Conservation (phyloP, 1,140 invertebrate species). For the Drosophila arawakana region DNA sequence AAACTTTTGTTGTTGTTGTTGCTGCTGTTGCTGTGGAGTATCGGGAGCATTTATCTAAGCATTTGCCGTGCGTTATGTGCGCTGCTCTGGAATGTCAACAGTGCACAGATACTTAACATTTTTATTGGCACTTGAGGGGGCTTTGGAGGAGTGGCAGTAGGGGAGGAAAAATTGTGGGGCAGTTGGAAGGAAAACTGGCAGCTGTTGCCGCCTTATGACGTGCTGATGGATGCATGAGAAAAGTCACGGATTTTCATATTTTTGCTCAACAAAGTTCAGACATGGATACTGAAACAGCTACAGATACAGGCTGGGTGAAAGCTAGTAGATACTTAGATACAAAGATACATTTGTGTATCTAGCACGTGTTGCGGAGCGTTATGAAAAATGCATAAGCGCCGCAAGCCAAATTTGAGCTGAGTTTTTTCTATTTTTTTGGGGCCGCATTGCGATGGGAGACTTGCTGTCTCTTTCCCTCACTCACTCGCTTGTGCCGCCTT, state of each 20-base stretch:
- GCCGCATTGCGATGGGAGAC: background rate
- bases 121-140: constrained; percentile 80
- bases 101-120: constrained; percentile 82
- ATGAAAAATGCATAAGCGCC: constrained; percentile 82
- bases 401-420: constrained; percentile 33
- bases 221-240: constrained; percentile 69
- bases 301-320: constrained; percentile 4
- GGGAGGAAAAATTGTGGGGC: background rate
- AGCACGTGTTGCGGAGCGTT: constrained; percentile 68
- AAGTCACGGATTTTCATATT: constrained; percentile 62
- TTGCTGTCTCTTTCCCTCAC: constrained; percentile 1
- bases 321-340: constrained; percentile 6
- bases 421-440: background rate
- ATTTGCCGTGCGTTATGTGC: constrained; percentile 48
- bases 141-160: background rate
- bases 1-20: constrained; percentile 12
- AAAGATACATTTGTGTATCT: constrained; percentile 36
- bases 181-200: constrained; percentile 45
- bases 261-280: constrained; percentile 21
- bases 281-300: constrained; percentile 15
- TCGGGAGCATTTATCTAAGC: constrained; percentile 65
- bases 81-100: constrained; percentile 69
- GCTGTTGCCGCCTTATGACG: constrained; percentile 73
- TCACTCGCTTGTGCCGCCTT: background rate
- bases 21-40: constrained; percentile 17